These are phyloP conservation scores for Melozone crissalis DNA, from an alignment of 2,113 vertebrate species.

Conservation along the genomic window DNA sequence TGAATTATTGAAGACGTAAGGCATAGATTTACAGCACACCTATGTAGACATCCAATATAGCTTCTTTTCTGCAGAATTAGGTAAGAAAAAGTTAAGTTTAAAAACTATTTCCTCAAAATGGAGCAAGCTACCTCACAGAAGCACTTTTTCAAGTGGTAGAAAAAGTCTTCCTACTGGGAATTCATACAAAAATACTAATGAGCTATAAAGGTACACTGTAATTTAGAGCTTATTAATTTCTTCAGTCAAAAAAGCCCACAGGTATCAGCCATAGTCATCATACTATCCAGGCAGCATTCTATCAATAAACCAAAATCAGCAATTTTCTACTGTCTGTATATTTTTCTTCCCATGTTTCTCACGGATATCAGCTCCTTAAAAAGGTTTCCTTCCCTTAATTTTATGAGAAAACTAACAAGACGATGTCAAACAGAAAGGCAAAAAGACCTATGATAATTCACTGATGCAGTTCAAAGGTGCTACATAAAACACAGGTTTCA, in stretches of 20 bases:
- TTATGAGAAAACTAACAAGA: neutral
- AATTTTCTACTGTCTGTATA: neutral
- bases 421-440: neutral
- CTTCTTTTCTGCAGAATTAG: neutral
- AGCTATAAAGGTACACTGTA: neutral
- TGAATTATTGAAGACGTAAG: neutral
- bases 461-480: neutral
- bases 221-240: constrained; percentile 22
- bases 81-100: neutral
- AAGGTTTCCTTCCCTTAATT: neutral
- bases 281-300: neutral
- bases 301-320: neutral
- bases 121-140: neutral
- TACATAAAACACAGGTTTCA: neutral
- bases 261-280: neutral
- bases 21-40: neutral
- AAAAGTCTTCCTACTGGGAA: neutral
- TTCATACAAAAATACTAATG: neutral
- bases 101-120: neutral
- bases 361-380: neutral
- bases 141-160: neutral
- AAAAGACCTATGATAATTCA: neutral
- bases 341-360: neutral
- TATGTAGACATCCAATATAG: neutral
- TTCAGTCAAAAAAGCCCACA: constrained; percentile 7